Conservation (phyloP, 2,113 vertebrate species). For the Bubo scandiacus region DNA sequence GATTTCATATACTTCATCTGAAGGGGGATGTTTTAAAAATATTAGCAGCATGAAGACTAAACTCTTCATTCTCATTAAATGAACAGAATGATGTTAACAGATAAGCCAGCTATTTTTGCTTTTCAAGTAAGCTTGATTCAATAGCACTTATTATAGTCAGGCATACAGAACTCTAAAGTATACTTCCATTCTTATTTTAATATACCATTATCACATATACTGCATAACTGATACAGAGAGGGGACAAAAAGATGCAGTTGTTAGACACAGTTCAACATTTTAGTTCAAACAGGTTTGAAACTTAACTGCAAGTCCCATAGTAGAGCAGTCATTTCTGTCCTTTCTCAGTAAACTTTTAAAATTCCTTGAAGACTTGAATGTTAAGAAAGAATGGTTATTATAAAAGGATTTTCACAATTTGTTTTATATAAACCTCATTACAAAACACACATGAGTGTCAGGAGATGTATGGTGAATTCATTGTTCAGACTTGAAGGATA, state of each 20-base stretch:
- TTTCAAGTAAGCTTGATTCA: neutral
- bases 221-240: neutral
- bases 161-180: neutral
- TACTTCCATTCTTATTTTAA: neutral
- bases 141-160: neutral
- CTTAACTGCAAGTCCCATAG: neutral
- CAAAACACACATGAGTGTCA: neutral
- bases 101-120: neutral
- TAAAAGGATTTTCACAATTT: neutral
- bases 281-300: neutral
- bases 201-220: neutral
- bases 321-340: neutral
- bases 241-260: neutral
- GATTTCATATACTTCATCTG: slow-evolving; percentile 66
- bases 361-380: neutral
- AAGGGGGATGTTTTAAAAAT: slow-evolving; percentile 4
- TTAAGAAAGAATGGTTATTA: neutral
- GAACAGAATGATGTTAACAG: neutral
- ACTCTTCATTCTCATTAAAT: neutral
- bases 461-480: neutral
- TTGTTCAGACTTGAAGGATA: neutral
- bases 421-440: neutral
- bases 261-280: neutral
- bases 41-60: neutral
- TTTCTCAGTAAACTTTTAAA: neutral